Evolutionary conservation across 1,140 invertebrate species (phyloP).

Genomic region (Tachypleus tridentatus): DNA sequence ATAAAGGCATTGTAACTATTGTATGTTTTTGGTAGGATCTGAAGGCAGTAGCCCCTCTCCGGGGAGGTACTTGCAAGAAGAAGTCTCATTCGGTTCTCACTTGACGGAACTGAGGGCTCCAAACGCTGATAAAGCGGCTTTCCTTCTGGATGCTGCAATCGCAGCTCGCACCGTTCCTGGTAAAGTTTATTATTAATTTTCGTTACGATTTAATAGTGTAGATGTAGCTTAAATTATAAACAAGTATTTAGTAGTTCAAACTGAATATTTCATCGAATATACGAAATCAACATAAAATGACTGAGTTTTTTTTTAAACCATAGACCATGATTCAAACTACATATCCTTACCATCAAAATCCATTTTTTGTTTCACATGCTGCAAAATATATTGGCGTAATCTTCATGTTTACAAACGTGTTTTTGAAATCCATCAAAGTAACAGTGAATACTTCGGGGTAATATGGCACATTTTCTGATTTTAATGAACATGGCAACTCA

Average conservation of each 20-base stretch:
- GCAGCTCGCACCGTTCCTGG: slow-evolving; percentile 47
- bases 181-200: slow-evolving; percentile 12
- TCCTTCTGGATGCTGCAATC: slow-evolving; percentile 80
- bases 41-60: slow-evolving; percentile 39
- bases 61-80: slow-evolving; percentile 75
- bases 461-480: too few relatives aligned
- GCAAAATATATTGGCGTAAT: too few relatives aligned
- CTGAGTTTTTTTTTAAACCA: not conserved
- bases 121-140: slow-evolving; percentile 80
- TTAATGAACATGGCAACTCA: too few relatives aligned
- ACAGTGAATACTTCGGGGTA: too few relatives aligned
- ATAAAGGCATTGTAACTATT: not conserved
- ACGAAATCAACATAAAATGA: too few relatives aligned
- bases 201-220: not conserved
- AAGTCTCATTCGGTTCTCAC: slow-evolving; percentile 69
- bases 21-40: slow-evolving; percentile 24
- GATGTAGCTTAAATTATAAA: not conserved
- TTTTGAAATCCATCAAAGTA: too few relatives aligned
- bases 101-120: slow-evolving; percentile 78
- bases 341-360: not conserved
- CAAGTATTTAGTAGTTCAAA: too few relatives aligned
- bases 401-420: too few relatives aligned
- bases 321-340: not conserved
- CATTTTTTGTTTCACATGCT: too few relatives aligned
- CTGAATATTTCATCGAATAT: too few relatives aligned